A percentile compares a stretch with the other conserved stretches of the same genome.
Conservation (phyloP, 2,797 vertebrate species). For the Cuculus canorus region DNA sequence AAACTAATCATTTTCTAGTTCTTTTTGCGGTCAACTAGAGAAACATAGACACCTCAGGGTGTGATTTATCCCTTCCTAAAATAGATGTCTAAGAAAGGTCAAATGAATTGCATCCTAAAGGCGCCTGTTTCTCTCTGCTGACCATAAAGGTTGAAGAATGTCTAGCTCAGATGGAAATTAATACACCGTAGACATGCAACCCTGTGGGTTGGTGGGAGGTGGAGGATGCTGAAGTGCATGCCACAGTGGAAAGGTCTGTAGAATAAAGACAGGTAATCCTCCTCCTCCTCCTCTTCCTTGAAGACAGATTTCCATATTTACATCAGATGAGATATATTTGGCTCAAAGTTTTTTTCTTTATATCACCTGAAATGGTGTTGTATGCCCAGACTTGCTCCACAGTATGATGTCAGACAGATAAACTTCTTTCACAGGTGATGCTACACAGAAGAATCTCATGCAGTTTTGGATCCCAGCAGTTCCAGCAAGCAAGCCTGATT, state of each 20-base stretch:
- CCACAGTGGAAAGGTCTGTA: not conserved
- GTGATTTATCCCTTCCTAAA: slow-evolving; percentile 46
- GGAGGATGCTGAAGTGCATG: not conserved
- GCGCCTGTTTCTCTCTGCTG: slow-evolving; percentile 8
- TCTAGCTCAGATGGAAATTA: slow-evolving; percentile 29
- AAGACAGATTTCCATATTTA: not conserved
- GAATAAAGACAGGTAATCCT: not conserved
- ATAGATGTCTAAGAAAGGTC: slow-evolving; percentile 34
- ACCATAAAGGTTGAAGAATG: slow-evolving; percentile 26
- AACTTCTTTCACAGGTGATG: not conserved
- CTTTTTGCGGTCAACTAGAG: not conserved
- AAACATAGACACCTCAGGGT: not conserved
- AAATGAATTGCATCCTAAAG: slow-evolving; percentile 46
- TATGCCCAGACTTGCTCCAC: not conserved
- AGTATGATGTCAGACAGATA: not conserved
- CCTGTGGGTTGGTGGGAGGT: not conserved
- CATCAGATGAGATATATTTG: not conserved
- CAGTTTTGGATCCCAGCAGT: not conserved
- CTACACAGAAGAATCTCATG: not conserved
- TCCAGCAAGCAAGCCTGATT: not conserved
- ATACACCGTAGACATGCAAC: not conserved
- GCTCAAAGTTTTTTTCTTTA: not conserved
- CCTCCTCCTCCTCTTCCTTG: not conserved
- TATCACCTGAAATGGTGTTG: not conserved
- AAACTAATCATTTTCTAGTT: not conserved